These are phyloP conservation scores for Drosophila teissieri DNA, from an alignment of 1,140 invertebrate species.

Conservation along the genomic window DNA sequence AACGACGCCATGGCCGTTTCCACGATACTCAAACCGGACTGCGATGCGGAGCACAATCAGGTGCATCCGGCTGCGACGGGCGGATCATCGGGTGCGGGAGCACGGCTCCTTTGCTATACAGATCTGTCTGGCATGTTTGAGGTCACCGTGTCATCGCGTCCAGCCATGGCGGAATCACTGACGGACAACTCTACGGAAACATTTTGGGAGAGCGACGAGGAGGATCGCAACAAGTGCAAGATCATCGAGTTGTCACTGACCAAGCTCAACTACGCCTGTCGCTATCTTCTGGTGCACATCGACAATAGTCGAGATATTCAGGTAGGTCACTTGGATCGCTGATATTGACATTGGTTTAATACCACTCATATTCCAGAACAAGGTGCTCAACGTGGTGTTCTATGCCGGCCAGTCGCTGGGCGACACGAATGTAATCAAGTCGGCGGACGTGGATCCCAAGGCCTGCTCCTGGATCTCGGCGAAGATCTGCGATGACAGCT, in stretches of 20 bases:
- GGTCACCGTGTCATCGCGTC: slow-evolving; percentile 93
- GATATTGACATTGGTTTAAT: not conserved
- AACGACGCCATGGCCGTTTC: slow-evolving; percentile 84
- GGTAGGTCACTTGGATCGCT: slow-evolving; percentile 86
- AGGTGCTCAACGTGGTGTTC: slow-evolving; percentile 93
- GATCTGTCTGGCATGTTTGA: slow-evolving; percentile 82
- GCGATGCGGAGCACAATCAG: slow-evolving; percentile 69
- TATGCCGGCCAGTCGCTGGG: slow-evolving; percentile 92
- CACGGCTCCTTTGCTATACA: slow-evolving; percentile 64
- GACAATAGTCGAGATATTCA: slow-evolving; percentile 96
- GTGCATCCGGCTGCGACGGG: not conserved
- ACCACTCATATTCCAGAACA: slow-evolving; percentile 88
- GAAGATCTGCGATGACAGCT: slow-evolving; percentile 86
- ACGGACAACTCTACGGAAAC: slow-evolving; percentile 98
- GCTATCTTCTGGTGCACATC: slow-evolving; percentile 92
- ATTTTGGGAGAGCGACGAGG: slow-evolving; percentile 99
- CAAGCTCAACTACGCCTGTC: slow-evolving; percentile 84
- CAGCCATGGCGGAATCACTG: slow-evolving; percentile 96
- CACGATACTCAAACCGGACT: slow-evolving; percentile 38
- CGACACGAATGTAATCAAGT: slow-evolving; percentile 91
- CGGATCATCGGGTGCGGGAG: slow-evolving; percentile 42
- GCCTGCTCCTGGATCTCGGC: slow-evolving; percentile 94
- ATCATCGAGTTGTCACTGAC: slow-evolving; percentile 87
- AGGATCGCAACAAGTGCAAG: slow-evolving; percentile 96
- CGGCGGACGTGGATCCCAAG: slow-evolving; percentile 93